Conservation (phyloP, 2,888 invertebrate genomes). For the Neria commutata region DNA sequence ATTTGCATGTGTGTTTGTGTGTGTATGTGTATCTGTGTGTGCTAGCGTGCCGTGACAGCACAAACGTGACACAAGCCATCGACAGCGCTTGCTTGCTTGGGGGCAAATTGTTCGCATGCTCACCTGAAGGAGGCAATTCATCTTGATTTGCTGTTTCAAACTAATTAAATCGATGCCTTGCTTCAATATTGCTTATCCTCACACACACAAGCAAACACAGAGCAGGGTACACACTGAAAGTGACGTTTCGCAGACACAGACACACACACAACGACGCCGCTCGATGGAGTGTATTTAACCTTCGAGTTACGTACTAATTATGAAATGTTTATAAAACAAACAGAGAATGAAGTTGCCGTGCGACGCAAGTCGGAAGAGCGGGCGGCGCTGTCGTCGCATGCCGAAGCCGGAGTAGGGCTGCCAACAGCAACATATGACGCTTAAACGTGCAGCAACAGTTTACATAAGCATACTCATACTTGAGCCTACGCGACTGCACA, state of each 20-base stretch:
- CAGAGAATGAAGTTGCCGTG: no score
- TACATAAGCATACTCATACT: no score
- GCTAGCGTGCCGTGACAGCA: conserved; percentile 48
- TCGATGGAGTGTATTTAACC: background rate
- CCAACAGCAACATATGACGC: no score
- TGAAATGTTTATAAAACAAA: background rate
- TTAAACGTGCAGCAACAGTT: background rate
- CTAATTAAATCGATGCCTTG: background rate
- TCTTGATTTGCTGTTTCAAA: background rate
- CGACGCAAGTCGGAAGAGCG: no score
- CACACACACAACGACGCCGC: background rate
- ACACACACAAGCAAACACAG: background rate
- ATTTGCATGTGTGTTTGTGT: background rate
- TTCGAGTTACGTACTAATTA: background rate
- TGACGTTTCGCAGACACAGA: background rate
- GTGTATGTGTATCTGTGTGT: background rate
- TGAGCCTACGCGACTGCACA: no score
- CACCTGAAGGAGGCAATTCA: background rate
- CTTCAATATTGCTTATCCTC: background rate
- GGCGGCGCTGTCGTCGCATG: no score
- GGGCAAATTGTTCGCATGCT: no score
- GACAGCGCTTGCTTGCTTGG: no score
- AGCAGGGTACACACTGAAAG: background rate
- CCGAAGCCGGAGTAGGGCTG: no score
- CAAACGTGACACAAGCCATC: conserved; percentile 36